A percentile compares a stretch with the other conserved stretches of the same genome.
Conservation (phyloP, 2,113 vertebrate species). For the Meleagris gallopavo region DNA sequence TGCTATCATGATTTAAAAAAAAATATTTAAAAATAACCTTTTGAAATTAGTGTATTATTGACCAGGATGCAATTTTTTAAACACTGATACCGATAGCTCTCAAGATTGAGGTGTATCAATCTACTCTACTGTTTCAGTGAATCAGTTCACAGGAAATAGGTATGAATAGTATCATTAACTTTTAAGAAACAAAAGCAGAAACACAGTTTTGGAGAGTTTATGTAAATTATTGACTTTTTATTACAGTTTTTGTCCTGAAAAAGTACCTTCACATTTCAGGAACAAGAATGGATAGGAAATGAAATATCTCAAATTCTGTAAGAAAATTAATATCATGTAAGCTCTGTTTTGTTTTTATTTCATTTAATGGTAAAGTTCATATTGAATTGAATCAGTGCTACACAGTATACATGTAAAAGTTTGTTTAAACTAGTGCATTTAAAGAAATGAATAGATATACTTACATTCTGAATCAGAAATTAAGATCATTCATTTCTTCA, state of each 20-base stretch:
- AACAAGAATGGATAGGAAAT: background rate
- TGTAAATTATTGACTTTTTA: background rate
- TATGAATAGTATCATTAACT: background rate
- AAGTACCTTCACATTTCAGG: background rate
- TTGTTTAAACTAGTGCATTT: background rate
- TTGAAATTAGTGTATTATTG: background rate
- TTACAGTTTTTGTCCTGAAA: background rate
- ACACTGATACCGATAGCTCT: background rate
- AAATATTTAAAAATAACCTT: background rate
- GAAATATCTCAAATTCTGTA: background rate
- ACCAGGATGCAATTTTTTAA: background rate
- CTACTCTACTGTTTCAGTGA: background rate
- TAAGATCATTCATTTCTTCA: background rate
- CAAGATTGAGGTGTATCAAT: background rate
- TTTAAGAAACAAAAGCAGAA: background rate
- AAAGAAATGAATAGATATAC: background rate
- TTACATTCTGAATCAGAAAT: background rate
- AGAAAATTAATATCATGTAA: background rate
- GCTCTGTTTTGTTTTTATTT: background rate
- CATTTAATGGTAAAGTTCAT: background rate
- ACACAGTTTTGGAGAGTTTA: background rate
- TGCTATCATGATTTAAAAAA: background rate
- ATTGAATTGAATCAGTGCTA: background rate
- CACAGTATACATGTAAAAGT: background rate
- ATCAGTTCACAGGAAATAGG: background rate